Evolutionary conservation across 2,797 vertebrate genomes (phyloP).

Genomic region (Phylloscopus collybita): DNA sequence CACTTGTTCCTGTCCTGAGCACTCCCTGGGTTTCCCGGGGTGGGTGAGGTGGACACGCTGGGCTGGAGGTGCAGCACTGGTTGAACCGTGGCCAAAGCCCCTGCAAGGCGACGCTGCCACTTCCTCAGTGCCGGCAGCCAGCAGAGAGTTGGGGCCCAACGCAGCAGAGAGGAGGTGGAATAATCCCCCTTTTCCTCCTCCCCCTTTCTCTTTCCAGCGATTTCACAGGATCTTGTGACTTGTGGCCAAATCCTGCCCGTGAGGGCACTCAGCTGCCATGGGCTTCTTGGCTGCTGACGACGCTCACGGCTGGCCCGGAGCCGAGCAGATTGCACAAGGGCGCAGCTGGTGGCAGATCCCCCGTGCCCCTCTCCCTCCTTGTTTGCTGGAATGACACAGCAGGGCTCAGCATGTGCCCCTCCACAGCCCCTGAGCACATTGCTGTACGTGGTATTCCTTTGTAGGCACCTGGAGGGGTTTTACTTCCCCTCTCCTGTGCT

Average conservation of each 20-base stretch:
- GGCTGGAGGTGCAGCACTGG: not conserved
- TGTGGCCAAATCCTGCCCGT: not conserved
- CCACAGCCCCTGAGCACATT: not conserved
- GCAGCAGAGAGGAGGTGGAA: not conserved
- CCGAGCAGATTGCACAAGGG: not conserved
- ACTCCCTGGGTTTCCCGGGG: fast-evolving
- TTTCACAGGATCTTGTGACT: not conserved
- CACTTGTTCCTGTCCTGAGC: not conserved
- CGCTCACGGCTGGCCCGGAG: not conserved
- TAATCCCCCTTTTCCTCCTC: not conserved
- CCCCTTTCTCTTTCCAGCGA: not conserved
- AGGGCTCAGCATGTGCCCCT: not conserved
- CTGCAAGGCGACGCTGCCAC: not conserved
- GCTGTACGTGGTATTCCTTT: not conserved
- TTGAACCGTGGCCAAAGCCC: not conserved
- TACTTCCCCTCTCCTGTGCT: not conserved
- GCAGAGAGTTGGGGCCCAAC: not conserved
- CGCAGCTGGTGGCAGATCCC: slow-evolving; percentile 33
- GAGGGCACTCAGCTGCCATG: not conserved
- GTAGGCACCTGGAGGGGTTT: not conserved
- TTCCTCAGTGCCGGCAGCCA: not conserved
- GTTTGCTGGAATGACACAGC: not conserved
- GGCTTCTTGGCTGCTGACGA: not conserved
- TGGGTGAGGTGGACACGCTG: fast-evolving
- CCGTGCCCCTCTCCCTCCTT: not conserved